Conservation (phyloP, 1,140 invertebrate genomes). For the Drosophila nasuta region DNA sequence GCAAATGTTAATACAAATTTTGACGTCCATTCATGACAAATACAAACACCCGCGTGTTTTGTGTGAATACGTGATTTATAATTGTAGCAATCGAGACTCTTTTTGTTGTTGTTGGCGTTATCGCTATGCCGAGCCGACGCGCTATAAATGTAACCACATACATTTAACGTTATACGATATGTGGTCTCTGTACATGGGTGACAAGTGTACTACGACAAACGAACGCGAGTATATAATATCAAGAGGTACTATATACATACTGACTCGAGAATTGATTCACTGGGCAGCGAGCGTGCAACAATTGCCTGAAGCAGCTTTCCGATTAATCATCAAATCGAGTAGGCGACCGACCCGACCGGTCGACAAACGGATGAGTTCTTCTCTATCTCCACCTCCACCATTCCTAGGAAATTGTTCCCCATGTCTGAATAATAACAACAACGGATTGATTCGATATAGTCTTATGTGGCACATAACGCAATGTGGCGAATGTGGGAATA, state of each 20-base stretch:
- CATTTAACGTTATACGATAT: conserved; percentile 8
- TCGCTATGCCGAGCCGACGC: conserved; percentile 6
- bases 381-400: no score
- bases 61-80: conserved; percentile 25
- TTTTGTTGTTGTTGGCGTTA: conserved; percentile 5
- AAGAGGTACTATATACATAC: not conserved
- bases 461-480: not conserved
- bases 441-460: conserved; percentile 4
- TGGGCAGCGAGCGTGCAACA: conserved; percentile 21
- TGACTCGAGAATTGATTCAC: conserved; percentile 38
- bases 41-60: not conserved
- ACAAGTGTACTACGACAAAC: no score
- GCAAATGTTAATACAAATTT: conserved; percentile 4
- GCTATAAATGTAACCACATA: conserved; percentile 33
- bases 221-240: conserved; percentile 1
- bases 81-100: conserved; percentile 22
- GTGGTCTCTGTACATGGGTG: not conserved
- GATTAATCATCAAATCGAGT: conserved; percentile 46
- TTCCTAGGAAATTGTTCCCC: conserved; percentile 21
- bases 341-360: no score
- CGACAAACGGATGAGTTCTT: no score
- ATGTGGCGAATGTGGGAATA: not conserved
- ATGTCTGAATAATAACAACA: not conserved
- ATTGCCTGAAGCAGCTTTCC: conserved; percentile 32
- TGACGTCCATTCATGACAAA: conserved; percentile 32